Evolutionary conservation across 2,888 invertebrate genomes (phyloP).

Genomic region (Gastrophysa polygoni): DNA sequence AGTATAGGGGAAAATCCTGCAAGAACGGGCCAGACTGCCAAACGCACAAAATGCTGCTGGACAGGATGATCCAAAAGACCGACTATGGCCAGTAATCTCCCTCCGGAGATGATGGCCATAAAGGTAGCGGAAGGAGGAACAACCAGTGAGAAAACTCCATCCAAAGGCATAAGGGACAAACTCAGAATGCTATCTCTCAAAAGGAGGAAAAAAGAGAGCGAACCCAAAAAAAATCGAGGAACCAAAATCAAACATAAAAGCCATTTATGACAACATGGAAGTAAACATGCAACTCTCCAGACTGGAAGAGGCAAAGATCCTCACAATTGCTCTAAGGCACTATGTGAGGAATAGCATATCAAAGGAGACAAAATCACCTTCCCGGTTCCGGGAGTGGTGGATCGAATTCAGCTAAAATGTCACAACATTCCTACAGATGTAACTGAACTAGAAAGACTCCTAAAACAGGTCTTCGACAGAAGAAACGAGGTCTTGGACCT

Average conservation of each 20-base stretch:
- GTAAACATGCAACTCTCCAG: not conserved
- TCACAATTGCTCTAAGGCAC: not conserved
- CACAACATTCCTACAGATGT: not conserved
- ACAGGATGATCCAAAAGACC: constrained; percentile 1
- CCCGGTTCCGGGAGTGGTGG: not conserved
- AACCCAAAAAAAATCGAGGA: not conserved
- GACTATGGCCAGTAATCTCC: constrained; percentile 3
- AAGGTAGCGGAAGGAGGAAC: not conserved
- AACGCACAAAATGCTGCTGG: not conserved
- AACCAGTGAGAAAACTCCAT: not conserved
- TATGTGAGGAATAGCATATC: not conserved
- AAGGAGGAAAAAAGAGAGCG: not conserved
- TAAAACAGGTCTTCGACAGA: not conserved
- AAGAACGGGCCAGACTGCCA: too few relatives aligned
- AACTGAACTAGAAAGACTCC: not conserved
- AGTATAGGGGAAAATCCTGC: not conserved
- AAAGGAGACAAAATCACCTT: not conserved
- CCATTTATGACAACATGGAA: constrained; percentile 2
- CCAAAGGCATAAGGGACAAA: not conserved
- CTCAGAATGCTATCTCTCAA: constrained; percentile 2
- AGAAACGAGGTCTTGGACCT: not conserved
- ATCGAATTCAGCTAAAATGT: too few relatives aligned
- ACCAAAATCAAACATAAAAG: not conserved
- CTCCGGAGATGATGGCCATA: not conserved
- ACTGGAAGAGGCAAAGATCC: not conserved